phyloP scores from a whole-genome alignment of 1,140 invertebrate genomes.

The Epicauta chinensis region DNA sequence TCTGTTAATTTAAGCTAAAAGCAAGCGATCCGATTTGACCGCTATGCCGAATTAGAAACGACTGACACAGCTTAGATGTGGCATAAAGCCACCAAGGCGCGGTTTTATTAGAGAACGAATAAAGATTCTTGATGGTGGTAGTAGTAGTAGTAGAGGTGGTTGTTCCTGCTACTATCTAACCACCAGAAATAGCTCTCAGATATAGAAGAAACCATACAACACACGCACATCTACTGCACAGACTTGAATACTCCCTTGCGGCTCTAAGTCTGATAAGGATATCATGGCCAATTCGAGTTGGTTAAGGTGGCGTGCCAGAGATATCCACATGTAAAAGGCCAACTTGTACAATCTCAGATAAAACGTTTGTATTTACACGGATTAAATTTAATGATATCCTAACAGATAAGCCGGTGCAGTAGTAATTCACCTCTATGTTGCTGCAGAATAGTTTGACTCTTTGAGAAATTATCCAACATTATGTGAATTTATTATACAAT shows the following conservation, averaged over 20 bases:
- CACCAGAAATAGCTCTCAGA: constrained; percentile 11
- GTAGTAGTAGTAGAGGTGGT: constrained; percentile 2
- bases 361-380: constrained; percentile 15
- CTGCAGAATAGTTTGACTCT: too few species aligned
- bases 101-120: constrained; percentile 12
- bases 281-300: constrained; percentile 15
- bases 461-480: too few species aligned
- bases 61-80: too few species aligned
- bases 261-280: constrained; percentile 20
- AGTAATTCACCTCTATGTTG: too few species aligned
- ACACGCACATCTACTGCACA: not conserved
- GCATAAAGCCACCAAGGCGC: constrained; percentile 5
- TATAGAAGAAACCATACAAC: constrained; percentile 16
- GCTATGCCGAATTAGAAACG: too few species aligned
- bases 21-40: too few species aligned
- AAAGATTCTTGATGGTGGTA: constrained; percentile 8
- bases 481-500: too few species aligned
- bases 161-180: constrained; percentile 5
- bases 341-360: constrained; percentile 16
- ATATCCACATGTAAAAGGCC: constrained; percentile 13
- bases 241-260: constrained; percentile 10
- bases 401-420: constrained; percentile 9
- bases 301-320: constrained; percentile 16
- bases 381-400: constrained; percentile 17
- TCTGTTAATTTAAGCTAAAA: too few species aligned